Evolutionary conservation across 2,113 vertebrate genomes (phyloP), one percentile per base, ranked within the genome.

Genomic region (Lamprotornis superbus): DNA sequence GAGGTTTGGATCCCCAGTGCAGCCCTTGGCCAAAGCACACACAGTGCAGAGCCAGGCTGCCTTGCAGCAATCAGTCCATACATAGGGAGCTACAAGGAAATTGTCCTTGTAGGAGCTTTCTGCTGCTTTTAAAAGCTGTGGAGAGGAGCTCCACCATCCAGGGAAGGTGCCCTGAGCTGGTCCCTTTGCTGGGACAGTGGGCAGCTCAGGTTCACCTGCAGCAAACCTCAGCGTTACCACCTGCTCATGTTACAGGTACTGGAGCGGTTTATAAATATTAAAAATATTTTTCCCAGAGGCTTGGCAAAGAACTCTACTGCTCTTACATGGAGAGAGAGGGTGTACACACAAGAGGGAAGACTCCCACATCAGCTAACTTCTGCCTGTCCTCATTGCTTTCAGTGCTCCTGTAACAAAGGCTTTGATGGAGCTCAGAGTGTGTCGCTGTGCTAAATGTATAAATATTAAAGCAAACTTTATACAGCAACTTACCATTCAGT

Each of bases 401-500:
- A 92, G 84, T 49, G 87, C 82, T 95, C 82, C 82, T 91, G 49
- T 61, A 93, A 97, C 67, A 93, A 92, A 95, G 94, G 86, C 95
- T 98, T 96, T 97, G 97, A 95, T 97, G 96, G 86, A 93, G 89
- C 93, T 96, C 93, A 70, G 85, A 93, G 86, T 57, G 28, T 60
- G 96, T 88, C 97, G 98, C 81, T 63, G 94, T 82, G 93, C 92
- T 87, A 92, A 97, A 96, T 5, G 4, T 95, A 97, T 97, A 95
- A 97, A 97, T 97, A 98, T 97, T 97, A 97, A 98, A 97, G 97
- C 95, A 94, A 95, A 96, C 95, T 97, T 97, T 90, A 85, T 85
- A 49, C 96, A 96, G 97, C 95, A 93, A 71, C 91, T 97, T 96
- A 68, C 96, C 86, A 89, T 93, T 94, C 97, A 97, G 97, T 93